phyloP scores from a whole-genome alignment of 2,888 invertebrate species.

The Ditula angustiorana region DNA sequence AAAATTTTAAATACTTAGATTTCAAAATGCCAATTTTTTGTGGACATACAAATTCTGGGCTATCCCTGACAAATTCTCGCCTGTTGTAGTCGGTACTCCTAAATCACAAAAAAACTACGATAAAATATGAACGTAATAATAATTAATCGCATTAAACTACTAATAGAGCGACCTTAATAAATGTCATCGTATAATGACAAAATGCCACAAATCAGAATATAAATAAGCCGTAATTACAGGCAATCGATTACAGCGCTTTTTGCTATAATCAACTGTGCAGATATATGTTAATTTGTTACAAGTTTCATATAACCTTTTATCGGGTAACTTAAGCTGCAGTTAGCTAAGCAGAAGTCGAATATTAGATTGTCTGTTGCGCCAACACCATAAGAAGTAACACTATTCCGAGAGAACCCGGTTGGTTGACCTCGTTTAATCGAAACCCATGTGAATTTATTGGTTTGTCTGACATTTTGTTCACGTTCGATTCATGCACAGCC shows the following conservation, averaged over 20 bases:
- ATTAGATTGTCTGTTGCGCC: slow-evolving; percentile 49
- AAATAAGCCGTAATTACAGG: slow-evolving; percentile 15
- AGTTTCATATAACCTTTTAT: slow-evolving; percentile 22
- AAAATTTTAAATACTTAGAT: too few relatives aligned
- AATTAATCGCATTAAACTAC: neutral
- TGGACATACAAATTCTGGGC: too few relatives aligned
- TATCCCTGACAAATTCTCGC: too few relatives aligned
- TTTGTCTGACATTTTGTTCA: slow-evolving; percentile 27
- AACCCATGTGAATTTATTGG: slow-evolving; percentile 28
- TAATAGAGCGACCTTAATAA: neutral
- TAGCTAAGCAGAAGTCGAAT: slow-evolving; percentile 47
- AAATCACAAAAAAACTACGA: too few relatives aligned
- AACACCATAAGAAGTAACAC: slow-evolving; percentile 53
- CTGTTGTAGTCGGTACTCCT: too few relatives aligned
- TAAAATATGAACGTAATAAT: neutral
- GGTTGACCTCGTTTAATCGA: slow-evolving; percentile 52
- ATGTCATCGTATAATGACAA: slow-evolving; percentile 4
- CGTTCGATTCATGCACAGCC: neutral
- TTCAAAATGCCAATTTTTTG: too few relatives aligned
- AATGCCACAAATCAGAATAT: slow-evolving; percentile 14
- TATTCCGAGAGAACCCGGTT: slow-evolving; percentile 61
- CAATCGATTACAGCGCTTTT: slow-evolving; percentile 21
- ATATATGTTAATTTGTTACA: slow-evolving; percentile 33
- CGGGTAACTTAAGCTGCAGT: slow-evolving; percentile 40
- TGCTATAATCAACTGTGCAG: slow-evolving; percentile 30